Evolutionary conservation across 2,113 vertebrate species (phyloP), one percentile per base, ranked within the genome.

Genomic region (Stercorarius parasiticus): DNA sequence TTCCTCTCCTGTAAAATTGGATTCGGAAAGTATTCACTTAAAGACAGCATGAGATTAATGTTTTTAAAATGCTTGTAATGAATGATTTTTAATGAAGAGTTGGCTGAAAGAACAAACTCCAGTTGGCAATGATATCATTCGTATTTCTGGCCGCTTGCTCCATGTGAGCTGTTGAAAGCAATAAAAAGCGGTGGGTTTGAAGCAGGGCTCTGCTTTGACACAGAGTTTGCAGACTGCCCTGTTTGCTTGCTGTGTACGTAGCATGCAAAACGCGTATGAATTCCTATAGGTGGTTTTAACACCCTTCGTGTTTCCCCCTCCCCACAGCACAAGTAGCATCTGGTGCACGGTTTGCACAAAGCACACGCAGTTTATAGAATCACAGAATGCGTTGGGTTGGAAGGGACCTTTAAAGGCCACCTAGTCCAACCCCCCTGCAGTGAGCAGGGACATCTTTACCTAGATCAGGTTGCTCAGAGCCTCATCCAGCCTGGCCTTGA

Each of bases 81-180:
- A 94, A 72, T 4, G 87, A 53, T 80, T 92, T 88, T 96, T 94
- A 95, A 96, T 90, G 96, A 96, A 62, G 78, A 65, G 82, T 13
- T 95, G 96, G 96, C 92, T 82, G 89, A 10, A 82, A 62, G 93
- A 88, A 13, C 15, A 53, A 91, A 59, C 83, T 66, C 18, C 66
- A 71, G 70, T 95, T 69, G 83, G 86, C 32, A 85, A 87, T 94
- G 89, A 85, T 71, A 76, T 92, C 72, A 88, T 87, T 49, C 23
- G 73, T 72, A 7, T 55, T 87, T 76, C 86, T 93, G 95, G 73
- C 91, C 8, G 13, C 80, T 52, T 26, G 26, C 70, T 94, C 9
- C 3, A 1, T 62, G 82, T 9, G 95, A 96, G 85, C 76, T 71
- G 76, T n/a, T 91, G 97, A 79, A 89, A 86, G 94, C 90, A 43